These are phyloP conservation scores for Pogonomyrmex barbatus DNA, from an alignment of 1,140 invertebrate species.

Conservation along the genomic window DNA sequence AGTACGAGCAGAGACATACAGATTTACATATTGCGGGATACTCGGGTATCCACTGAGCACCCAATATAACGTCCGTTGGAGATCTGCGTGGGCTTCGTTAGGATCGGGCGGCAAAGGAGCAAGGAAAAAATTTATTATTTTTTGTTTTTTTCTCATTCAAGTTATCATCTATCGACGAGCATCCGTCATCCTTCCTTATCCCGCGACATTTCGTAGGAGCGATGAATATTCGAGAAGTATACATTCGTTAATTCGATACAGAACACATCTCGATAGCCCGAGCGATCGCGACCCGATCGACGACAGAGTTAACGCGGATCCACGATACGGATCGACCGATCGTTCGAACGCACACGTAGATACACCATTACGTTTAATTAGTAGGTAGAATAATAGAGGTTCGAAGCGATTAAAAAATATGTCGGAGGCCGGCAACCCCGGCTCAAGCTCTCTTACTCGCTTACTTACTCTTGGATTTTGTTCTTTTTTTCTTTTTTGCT, in stretches of 20 bases:
- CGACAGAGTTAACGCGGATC: conserved; percentile 40
- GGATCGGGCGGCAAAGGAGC: neutral
- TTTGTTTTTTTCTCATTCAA: neutral
- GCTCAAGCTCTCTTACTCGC: conserved; percentile 83
- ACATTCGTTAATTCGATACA: conserved; percentile 73
- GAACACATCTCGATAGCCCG: conserved; percentile 76
- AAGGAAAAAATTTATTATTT: neutral
- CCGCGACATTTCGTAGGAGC: conserved; percentile 61
- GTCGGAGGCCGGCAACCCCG: conserved; percentile 76
- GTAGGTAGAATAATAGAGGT: conserved; percentile 80
- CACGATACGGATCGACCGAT: conserved; percentile 55
- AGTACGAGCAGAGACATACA: conserved; percentile 59
- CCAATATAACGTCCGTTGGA: conserved; percentile 54
- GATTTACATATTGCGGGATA: conserved; percentile 65
- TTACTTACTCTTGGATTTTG: conserved; percentile 73
- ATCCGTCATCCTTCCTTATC: conserved; percentile 65
- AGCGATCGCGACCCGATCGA: conserved; percentile 65
- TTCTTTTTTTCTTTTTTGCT: conserved; percentile 61
- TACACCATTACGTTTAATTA: conserved; percentile 76
- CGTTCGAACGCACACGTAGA: conserved; percentile 67
- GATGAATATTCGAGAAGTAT: conserved; percentile 65
- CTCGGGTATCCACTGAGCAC: conserved; percentile 62
- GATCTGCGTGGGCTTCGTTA: conserved; percentile 61
- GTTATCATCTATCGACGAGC: conserved; percentile 24
- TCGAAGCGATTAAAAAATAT: conserved; percentile 85